These are phyloP conservation scores for Saccopteryx bilineata DNA, from an alignment of 2,113 vertebrate genomes.

Conservation along the genomic window DNA sequence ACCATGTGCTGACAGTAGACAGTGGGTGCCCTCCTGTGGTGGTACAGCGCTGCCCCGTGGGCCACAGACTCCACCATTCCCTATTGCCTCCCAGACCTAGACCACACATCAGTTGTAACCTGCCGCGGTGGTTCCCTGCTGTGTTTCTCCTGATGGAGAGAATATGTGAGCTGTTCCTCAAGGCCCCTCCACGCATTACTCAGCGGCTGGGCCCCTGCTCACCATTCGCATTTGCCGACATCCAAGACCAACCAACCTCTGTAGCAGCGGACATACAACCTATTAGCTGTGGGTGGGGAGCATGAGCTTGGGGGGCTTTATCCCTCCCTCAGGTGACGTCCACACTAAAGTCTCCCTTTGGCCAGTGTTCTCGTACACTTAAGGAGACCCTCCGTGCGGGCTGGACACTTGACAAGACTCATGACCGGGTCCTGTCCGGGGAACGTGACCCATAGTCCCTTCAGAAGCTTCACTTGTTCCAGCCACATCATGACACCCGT, in stretches of 20 bases:
- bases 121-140: background rate
- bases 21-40: rapidly evolving
- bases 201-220: rapidly evolving
- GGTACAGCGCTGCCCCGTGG: background rate
- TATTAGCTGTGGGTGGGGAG: background rate
- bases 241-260: background rate
- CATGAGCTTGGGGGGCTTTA: background rate
- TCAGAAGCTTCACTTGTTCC: background rate
- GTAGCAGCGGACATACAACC: background rate
- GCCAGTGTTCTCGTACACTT: background rate
- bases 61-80: background rate
- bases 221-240: background rate
- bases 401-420: background rate
- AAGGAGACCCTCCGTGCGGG: background rate
- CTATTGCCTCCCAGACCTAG: background rate
- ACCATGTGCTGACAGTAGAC: rapidly evolving
- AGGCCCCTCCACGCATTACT: background rate
- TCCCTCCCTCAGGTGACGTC: background rate
- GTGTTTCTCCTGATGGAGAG: background rate
- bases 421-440: background rate
- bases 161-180: background rate
- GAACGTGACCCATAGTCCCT: background rate
- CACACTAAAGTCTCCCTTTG: background rate
- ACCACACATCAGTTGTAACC: background rate
- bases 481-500: background rate